Conservation (phyloP, 2,113 vertebrate genomes). For the Stercorarius parasiticus region DNA sequence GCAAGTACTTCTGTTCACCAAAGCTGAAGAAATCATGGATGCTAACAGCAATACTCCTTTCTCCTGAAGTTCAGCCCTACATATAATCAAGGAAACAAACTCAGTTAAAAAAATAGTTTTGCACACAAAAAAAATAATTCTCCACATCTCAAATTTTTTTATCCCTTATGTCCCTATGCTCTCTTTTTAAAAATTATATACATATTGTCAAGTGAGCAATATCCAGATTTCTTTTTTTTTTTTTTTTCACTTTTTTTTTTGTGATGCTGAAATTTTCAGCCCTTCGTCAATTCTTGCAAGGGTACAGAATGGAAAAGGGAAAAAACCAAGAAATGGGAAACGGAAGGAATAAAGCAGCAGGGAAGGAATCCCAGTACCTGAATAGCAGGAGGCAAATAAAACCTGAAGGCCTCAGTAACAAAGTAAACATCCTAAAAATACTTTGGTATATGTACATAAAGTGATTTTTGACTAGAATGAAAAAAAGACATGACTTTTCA, state of each 20-base stretch:
- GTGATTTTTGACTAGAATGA: neutral
- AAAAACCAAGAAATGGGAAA: neutral
- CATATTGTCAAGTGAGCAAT: neutral
- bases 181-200: neutral
- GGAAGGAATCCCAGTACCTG: neutral
- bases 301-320: neutral
- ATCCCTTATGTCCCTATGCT: neutral
- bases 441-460: neutral
- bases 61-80: neutral
- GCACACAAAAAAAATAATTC: accelerated
- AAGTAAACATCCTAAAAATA: neutral
- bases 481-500: neutral
- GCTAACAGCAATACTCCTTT: neutral
- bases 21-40: neutral
- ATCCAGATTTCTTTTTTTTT: neutral
- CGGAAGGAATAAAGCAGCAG: neutral
- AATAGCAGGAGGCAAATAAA: neutral
- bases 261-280: neutral
- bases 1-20: neutral
- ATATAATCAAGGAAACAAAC: neutral
- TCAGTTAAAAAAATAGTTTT: neutral
- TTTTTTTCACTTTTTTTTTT: neutral
- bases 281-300: neutral
- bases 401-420: neutral
- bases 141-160: neutral